Evolutionary conservation across 2,797 vertebrate genomes (phyloP).

Genomic region (Chiloscyllium punctatum): DNA sequence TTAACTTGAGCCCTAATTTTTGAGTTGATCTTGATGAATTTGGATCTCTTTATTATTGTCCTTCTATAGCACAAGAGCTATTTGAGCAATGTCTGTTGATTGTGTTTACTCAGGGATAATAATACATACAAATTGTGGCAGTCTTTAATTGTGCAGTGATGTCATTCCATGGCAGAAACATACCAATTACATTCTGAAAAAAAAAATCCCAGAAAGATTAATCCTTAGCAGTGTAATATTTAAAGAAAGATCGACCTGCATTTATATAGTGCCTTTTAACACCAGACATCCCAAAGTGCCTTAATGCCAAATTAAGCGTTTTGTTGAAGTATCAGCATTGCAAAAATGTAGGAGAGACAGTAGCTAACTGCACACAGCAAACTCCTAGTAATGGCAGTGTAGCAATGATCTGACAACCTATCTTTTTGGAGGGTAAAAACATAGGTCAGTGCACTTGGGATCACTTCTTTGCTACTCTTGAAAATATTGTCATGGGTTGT

Average conservation of each 20-base stretch:
- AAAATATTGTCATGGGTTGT: background rate
- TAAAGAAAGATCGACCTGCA: background rate
- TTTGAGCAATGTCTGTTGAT: background rate
- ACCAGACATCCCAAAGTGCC: background rate
- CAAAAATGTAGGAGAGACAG: background rate
- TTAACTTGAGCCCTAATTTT: background rate
- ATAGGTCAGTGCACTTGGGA: background rate
- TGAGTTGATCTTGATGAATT: background rate
- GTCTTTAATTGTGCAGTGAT: background rate
- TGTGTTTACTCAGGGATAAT: background rate
- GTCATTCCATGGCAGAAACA: background rate
- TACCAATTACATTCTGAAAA: background rate
- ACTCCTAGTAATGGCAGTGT: background rate
- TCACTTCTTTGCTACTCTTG: background rate
- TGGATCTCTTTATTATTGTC: background rate
- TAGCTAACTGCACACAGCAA: background rate
- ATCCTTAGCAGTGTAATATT: background rate
- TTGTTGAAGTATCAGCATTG: background rate
- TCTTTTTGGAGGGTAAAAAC: background rate
- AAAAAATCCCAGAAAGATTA: background rate
- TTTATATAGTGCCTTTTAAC: background rate
- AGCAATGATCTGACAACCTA: background rate
- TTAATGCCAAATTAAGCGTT: background rate
- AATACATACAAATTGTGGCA: constrained; percentile 9
- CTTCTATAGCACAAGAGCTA: background rate